Base-by-base conservation (phyloP, 2,113 vertebrate species). In the Dipodomys spectabilis region DNA sequence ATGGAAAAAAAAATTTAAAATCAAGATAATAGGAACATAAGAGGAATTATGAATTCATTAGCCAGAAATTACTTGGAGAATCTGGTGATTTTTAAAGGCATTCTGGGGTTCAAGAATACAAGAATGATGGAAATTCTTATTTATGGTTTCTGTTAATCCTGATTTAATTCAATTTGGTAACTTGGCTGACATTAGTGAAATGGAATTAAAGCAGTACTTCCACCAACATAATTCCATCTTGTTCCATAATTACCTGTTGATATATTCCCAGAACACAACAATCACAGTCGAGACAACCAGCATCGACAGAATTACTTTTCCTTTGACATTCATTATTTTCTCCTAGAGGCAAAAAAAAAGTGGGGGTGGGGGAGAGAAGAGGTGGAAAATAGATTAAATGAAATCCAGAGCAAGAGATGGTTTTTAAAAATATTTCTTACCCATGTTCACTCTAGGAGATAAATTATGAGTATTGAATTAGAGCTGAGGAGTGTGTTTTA, bases 191-290 rank as follows among this genome's bases (percentile, higher is more conserved):
- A 20, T 18, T 27, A 81, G 27, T 7, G 75, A 57, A 60, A n/a
- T 0, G 44, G 67, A 88, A 23, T 27, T 30, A 32, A 39, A 72
- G 28, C 57, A 68, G 2, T 22, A 77, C 18, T 60, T 68, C 57
- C 30, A 67, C 45, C 71, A 16, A 75, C 22, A 49, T n/a, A 6
- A 28, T 12, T n/a, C 79, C 71, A 83, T 73, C 64, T 13, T 18
- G n/a, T 25, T 90, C 88, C 73, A 90, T 90, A 92, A 90, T 97
- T 98, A 97, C 97, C 97, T 97, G 95, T 93, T 94, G 95, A 96
- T 93, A 77, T 97, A 97, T 68, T 94, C 93, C 93, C 94, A 96
- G 91, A 97, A 79, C 69, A 94, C 87, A n/a, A 97, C 86, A 0
- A 96, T 30, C 23, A 96, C 88, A 73, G 95, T 90, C 1, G 88